Evolutionary conservation across 2,113 vertebrate genomes (phyloP), one percentile per base, ranked within the genome.

Genomic region (Equus przewalskii): DNA sequence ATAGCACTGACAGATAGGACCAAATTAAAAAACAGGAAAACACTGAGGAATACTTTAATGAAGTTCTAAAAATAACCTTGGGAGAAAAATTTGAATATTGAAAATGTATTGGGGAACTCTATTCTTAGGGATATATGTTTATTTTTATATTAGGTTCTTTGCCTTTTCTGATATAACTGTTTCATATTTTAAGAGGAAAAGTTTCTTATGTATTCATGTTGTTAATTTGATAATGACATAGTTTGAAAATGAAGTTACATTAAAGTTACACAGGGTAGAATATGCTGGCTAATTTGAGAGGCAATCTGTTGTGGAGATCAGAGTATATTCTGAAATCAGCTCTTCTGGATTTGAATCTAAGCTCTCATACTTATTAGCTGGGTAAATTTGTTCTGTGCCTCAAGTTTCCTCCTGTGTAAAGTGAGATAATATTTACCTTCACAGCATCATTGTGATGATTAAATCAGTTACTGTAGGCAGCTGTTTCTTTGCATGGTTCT

Each of bases 131-230:
- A 11, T 62, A 5, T 83, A 46, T 3, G 78, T 49, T 13, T 83
- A 92, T 51, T 9, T 15, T 90, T 87, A 41, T 44, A 11, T 73
- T 62, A 89, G 41, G 16, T 67, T 15, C 8, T 88, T 91, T 94
- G 24, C 18, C 24, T 95, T 82, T 93, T 94, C n/a, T 94, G 11
- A 44, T 82, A 18, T 69, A 67, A 26, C 13, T 56, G 11, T 93
- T 93, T 92, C 13, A 10, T 86, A 84, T 96, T 91, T 94, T 95
- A 79, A 86, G 24, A 92, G 84, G 36, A 87, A 78, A 86, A 65
- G 6, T 75, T 95, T 95, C 28, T 95, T 21, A 65, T 56, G 16
- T 36, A 60, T 70, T 88, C 86, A 49, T 75, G 36, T 94, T 87
- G 51, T 90, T 92, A 92, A 60, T 54, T 88, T 93, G 46, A 65